phyloP scores from a whole-genome alignment of 2,113 vertebrate genomes.

The Muntiacus reevesi region DNA sequence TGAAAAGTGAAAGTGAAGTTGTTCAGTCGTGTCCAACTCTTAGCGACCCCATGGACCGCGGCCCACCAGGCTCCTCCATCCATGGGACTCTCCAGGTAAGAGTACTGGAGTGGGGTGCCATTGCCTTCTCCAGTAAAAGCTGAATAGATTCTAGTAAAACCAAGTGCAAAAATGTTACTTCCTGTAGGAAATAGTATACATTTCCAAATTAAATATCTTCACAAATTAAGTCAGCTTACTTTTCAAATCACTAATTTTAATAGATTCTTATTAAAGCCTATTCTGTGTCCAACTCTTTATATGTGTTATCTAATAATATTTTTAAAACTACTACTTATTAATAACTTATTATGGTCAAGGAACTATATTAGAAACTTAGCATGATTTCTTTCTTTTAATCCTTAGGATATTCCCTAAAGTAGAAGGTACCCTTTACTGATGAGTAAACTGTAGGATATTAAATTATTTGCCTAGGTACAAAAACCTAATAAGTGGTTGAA shows the following conservation, averaged over 20 bases:
- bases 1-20: too few relatives aligned
- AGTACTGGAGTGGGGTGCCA: too few relatives aligned
- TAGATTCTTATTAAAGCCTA: background rate
- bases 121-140: background rate
- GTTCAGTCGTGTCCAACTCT: too few relatives aligned
- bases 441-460: background rate
- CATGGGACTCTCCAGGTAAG: too few relatives aligned
- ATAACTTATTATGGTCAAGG: background rate
- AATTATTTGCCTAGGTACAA: background rate
- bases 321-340: background rate
- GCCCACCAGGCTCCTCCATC: too few relatives aligned
- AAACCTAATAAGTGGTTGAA: background rate
- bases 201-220: constrained; percentile 31
- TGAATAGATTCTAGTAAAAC: background rate
- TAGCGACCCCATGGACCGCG: too few relatives aligned
- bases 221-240: background rate
- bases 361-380: background rate
- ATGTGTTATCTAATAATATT: background rate
- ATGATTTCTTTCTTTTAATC: background rate
- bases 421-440: background rate
- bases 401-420: background rate
- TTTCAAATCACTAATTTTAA: constrained; percentile 5
- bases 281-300: background rate
- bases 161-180: background rate
- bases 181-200: background rate